Evolutionary conservation across 2,113 vertebrate genomes (phyloP), one percentile per base, ranked within the genome.

Genomic region (Pelecanoides urinatrix): DNA sequence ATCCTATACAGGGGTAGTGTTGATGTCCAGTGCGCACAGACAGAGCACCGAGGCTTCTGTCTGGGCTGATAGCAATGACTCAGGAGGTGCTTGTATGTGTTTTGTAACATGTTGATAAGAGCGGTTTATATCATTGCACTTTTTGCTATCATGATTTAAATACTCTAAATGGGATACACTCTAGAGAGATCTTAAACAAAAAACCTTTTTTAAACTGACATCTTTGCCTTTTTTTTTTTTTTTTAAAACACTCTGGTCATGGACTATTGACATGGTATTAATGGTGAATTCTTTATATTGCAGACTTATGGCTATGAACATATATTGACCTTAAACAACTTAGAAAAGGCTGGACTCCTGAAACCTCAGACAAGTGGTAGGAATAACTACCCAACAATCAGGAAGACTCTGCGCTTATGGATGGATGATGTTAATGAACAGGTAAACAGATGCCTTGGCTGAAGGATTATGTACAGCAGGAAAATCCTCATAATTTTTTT

Each of bases 351-450:
- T 0, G 99, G 99, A 23, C 98, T 99, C 56, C 94, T 99, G 76
- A 99, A 99, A 88, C 96, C 91, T 9, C 99, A 99, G 97, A 96
- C 96, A 0, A 97, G 98, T 27, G 98, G 99, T 16, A 98, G 99
- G 88, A 99, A 99, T 79, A 99, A 99, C 95, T 99, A 99, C 97
- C 99, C 99, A 16, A 99, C 99, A 0, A 99, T 99, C 77, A 98
- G 99, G 93, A 99, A 99, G 89, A 99, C 99, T 0, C 94, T 99
- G 25, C 99, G 99, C 74, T 98, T 99, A 65, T 99, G 99, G 99
- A 99, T 99, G 99, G 99, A 99, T 45, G 99, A 99, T 8, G 98
- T 99, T 22, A 99, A 99, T 0, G 99, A 99, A 40, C 99, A 99
- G 97, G 99, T 99, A 53, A 92, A 76, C 2, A 2, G 7, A 9